Conservation (phyloP, 2,797 vertebrate species). For the Dromococcyx pavoninus region DNA sequence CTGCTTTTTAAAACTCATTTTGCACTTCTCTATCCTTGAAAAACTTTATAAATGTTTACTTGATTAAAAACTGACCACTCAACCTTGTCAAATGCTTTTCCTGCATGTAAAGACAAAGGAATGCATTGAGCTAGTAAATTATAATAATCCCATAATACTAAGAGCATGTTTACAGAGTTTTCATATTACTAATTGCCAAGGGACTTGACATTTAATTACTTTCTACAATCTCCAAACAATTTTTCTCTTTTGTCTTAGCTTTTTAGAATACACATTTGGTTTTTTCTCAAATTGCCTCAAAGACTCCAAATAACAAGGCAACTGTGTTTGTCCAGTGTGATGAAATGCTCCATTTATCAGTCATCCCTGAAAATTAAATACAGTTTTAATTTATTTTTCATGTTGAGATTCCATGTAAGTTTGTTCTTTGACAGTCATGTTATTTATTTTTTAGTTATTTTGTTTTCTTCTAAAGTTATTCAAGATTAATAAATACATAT, state of each 20-base stretch:
- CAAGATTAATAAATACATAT: slow-evolving; percentile 14
- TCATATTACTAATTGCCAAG: slow-evolving; percentile 44
- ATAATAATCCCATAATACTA: slow-evolving; percentile 61
- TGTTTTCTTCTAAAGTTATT: slow-evolving; percentile 1
- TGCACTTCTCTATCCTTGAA: slow-evolving; percentile 35
- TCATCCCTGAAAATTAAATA: not conserved
- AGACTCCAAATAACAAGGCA: not conserved
- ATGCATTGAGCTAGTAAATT: slow-evolving; percentile 51
- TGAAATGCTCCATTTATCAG: not conserved
- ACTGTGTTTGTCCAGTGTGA: not conserved
- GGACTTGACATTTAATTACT: slow-evolving; percentile 46
- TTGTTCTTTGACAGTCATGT: not conserved
- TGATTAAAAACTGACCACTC: slow-evolving; percentile 61
- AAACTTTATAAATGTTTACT: slow-evolving; percentile 23
- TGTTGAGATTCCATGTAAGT: not conserved
- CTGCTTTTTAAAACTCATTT: slow-evolving; percentile 15
- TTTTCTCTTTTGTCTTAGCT: slow-evolving; percentile 41
- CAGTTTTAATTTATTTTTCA: slow-evolving; percentile 6
- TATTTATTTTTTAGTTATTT: slow-evolving; percentile 36
- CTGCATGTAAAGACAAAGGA: slow-evolving; percentile 39
- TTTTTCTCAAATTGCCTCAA: not conserved
- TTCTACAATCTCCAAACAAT: not conserved
- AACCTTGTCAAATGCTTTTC: slow-evolving; percentile 62
- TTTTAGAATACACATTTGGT: not conserved
- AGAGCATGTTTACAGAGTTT: slow-evolving; percentile 50